Evolutionary conservation across 1,140 invertebrate species (phyloP), one percentile per base, ranked within the genome.

Genomic region (Drosophila gunungcola): DNA sequence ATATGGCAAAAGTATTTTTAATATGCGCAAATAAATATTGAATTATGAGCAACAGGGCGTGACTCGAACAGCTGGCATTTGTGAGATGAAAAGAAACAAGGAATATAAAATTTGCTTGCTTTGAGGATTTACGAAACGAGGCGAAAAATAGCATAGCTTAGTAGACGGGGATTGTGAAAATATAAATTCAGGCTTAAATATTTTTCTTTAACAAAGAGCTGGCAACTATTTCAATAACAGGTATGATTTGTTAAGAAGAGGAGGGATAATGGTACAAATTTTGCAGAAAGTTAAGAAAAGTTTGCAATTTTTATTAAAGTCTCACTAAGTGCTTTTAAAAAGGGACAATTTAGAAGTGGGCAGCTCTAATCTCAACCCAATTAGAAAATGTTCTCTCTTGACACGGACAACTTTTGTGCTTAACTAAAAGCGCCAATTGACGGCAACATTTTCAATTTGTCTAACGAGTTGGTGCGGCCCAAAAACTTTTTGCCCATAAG

Each of bases 361-460:
- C 46, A 32, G 27, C 46, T 51, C 29, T 41, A 27, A 32, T 43
- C 38, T 36, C 34, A 72, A 36, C 32, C 61, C 43, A 70, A 72
- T 72, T 72, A 72, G 65, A 57, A 49, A 57, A 39, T 48, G 27
- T 57, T 70, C 27, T 9, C 42, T 54, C 51, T 70, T 70, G 69
- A 69, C 51, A 69, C 51, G 57, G 32, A 45, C 13, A 81, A 80
- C 78, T 73, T 69, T 73, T 51, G 43, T 27, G 68, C 67, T 51
- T 5, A 67, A 61, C 63, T 73, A 65, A 67, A 80, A 80, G 68
- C 81, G 81, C 61, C 83, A 86, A 86, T 86, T 80, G 79, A 86
- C 83, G 84, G 81, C 72, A 89, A 72, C 78, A 86, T 80, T 89
- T 88, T 88, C 83, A 88, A 88, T 88, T 88, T 88, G 83, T 88